phyloP scores from a whole-genome alignment of 2,113 vertebrate species.

The Halichoerus grypus region DNA sequence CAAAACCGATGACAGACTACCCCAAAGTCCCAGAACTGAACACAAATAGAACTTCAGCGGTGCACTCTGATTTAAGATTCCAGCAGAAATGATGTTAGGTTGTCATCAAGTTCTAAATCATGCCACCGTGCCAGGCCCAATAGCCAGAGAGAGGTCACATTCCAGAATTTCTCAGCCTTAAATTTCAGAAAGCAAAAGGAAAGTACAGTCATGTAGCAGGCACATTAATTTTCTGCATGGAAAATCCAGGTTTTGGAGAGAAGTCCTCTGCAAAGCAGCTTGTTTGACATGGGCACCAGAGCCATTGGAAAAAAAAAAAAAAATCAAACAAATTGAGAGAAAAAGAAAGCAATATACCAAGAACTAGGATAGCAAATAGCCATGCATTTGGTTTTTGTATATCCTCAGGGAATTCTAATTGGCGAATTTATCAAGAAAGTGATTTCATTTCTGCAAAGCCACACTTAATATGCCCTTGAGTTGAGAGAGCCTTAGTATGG shows the following conservation, averaged over 20 bases:
- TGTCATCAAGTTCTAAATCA: not conserved
- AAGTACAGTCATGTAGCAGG: not conserved
- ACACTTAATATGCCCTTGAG: not conserved
- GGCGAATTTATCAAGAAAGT: constrained; percentile 41
- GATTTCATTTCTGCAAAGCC: constrained; percentile 41
- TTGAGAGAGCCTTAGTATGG: not conserved
- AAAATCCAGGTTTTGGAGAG: not conserved
- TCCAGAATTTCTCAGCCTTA: not conserved
- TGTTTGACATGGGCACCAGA: not conserved
- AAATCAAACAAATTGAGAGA: not conserved
- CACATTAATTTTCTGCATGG: not conserved
- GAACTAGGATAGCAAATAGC: not conserved
- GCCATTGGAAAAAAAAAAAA: not conserved
- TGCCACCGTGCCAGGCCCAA: not conserved
- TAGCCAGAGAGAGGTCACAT: not conserved
- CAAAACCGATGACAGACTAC: not conserved
- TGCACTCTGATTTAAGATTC: not conserved
- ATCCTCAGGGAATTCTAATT: constrained; percentile 30
- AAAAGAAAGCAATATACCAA: not conserved
- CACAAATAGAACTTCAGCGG: accelerated
- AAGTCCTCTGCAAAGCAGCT: not conserved
- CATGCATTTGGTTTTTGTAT: not conserved
- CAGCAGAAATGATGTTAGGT: not conserved
- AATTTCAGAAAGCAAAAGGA: not conserved
- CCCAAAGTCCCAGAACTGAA: not conserved